A percentile compares a stretch with the other conserved stretches of the same genome.
phyloP scores from a whole-genome alignment of 2,888 invertebrate genomes.

The Perdita meconis region DNA sequence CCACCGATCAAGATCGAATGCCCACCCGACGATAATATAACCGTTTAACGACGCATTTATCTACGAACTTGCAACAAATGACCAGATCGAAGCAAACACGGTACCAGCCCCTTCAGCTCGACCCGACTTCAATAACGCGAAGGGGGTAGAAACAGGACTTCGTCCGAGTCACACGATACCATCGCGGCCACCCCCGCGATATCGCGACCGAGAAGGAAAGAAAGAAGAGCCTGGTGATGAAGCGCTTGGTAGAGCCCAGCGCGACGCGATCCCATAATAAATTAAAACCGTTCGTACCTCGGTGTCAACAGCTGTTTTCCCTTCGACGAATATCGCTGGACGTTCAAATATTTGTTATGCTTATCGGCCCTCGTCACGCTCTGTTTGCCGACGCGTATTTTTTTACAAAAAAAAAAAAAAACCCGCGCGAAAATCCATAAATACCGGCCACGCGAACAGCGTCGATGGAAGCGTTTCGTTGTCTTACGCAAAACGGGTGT shows the following conservation, averaged over 20 bases:
- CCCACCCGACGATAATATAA: neutral
- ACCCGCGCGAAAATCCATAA: conserved; percentile 6
- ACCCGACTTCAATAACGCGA: neutral
- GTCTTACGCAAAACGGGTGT: conserved; percentile 1
- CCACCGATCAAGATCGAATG: neutral
- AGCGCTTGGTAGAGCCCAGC: conserved; percentile 4
- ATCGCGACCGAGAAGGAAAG: neutral
- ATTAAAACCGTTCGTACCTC: neutral
- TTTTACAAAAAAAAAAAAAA: too few species aligned
- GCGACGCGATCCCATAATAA: conserved; percentile 24
- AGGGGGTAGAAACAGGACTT: conserved; percentile 3
- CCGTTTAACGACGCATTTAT: conserved; percentile 13
- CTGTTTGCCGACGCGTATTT: conserved; percentile 11
- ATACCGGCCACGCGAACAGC: neutral
- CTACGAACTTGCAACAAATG: conserved; percentile 3
- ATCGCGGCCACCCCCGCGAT: too few species aligned
- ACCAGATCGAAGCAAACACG: conserved; percentile 26
- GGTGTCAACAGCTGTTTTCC: neutral
- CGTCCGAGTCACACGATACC: neutral
- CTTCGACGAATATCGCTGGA: conserved; percentile 8
- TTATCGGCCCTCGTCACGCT: neutral
- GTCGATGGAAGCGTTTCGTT: neutral
- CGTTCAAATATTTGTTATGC: conserved; percentile 25
- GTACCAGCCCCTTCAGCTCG: neutral
- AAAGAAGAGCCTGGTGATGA: neutral